Conservation (phyloP, 2,113 vertebrate species). For the Neofelis nebulosa region DNA sequence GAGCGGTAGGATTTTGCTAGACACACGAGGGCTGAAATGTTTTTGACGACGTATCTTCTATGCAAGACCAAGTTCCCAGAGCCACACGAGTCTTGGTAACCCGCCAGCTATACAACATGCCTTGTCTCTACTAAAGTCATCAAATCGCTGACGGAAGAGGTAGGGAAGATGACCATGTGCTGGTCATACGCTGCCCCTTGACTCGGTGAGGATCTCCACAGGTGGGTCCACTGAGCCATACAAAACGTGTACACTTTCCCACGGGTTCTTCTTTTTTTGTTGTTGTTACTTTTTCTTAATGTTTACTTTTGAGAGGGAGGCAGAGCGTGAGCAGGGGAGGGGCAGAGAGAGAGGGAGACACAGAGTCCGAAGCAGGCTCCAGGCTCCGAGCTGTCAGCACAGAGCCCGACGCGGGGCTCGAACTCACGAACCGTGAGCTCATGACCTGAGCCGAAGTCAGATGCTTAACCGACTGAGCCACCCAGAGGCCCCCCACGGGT, state of each 20-base stretch:
- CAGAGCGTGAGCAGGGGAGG: no score
- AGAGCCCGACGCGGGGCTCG: no score
- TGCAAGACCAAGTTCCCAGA: background rate
- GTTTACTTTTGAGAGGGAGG: no score
- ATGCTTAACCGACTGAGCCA: no score
- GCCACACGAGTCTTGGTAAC: background rate
- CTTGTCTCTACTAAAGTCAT: background rate
- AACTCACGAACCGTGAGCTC: no score
- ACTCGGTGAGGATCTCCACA: background rate
- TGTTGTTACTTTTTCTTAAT: no score
- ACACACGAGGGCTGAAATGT: background rate
- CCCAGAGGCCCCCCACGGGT: no score
- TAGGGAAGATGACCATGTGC: fast-evolving
- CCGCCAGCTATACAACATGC: background rate
- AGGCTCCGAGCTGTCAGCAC: no score
- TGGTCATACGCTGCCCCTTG: background rate
- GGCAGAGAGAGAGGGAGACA: no score
- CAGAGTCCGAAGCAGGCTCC: no score
- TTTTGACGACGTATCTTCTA: background rate
- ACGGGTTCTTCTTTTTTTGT: background rate
- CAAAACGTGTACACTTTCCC: background rate
- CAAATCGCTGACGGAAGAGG: no score
- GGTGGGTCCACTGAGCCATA: background rate
- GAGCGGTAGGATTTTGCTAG: background rate
- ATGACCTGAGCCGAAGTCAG: no score